Evolutionary conservation across 1,140 invertebrate species (phyloP), one percentile per base, ranked within the genome.

Genomic region (Drosophila teissieri): DNA sequence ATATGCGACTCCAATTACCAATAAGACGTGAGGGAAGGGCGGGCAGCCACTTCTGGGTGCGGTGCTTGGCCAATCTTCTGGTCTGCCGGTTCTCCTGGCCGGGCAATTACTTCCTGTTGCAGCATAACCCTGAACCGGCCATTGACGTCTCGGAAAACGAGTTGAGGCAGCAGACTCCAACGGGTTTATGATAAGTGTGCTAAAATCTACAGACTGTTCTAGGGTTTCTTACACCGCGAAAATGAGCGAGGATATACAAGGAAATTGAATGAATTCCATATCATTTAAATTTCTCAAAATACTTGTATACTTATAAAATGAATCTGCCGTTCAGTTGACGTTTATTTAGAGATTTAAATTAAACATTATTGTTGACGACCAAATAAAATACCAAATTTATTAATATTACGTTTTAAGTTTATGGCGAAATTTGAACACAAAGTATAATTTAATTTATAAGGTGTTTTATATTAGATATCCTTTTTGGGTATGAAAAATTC

Each of bases 41-140:
- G 4, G 1, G 7, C 4, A 45, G 22, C 7, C 27, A 27, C 31
- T 67, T 68, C 44, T 70, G 70, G 53, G 64, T 55, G 73, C 45
- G 58, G 57, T 62, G 22, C 44, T 15, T 40, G 10, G 45, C 17
- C 53, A 55, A n/a, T 24, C 53, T 55, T 37, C 46, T 34, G 55
- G 22, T 73, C 45, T 63, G 49, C 27, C 44, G 51, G 42, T 58
- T 62, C 54, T 56, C 55, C 55, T 45, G n/a, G n/a, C 10, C 39
- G 17, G 51, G 46, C 68, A 78, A 68, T 78, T 82, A 85, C 82
- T 85, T 85, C 82, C 82, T 85, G 82, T 62, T 88, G 44, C 44
- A 81, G 60, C 55, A 56, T 88, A 85, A 75, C 82, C 82, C 83
- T 85, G 82, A 86, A 82, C 42, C 61, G 83, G 82, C 48, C 74